Percentiles rank a stretch among this genome's conserved stretches.
Evolutionary conservation across 2,888 invertebrate species (phyloP).

Genomic region (Phyllotreta striolata): DNA sequence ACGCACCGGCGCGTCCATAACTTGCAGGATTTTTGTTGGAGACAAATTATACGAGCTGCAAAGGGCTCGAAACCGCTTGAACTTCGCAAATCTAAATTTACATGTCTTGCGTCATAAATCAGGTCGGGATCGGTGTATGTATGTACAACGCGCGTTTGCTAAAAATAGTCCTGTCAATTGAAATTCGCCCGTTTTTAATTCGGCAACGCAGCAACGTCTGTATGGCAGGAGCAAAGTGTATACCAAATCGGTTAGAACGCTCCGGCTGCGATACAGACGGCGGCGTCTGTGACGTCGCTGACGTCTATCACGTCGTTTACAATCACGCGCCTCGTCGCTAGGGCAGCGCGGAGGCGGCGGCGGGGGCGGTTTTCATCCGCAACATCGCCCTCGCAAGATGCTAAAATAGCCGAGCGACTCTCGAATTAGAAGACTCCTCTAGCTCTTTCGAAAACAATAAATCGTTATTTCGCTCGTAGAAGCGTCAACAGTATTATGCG

Average conservation of each 20-base stretch:
- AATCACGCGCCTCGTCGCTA: conserved; percentile 26
- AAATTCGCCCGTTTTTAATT: not conserved
- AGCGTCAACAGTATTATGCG: not conserved
- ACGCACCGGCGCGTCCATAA: too few relatives aligned
- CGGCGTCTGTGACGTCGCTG: conserved; percentile 38
- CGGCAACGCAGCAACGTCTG: conserved; percentile 5
- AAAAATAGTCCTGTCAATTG: too few relatives aligned
- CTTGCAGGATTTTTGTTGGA: too few relatives aligned
- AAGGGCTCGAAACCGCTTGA: too few relatives aligned
- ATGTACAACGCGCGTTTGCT: too few relatives aligned
- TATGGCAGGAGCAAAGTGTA: conserved; percentile 9
- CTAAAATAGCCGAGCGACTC: conserved; percentile 3
- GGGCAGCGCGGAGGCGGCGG: conserved; percentile 9
- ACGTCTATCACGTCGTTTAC: conserved; percentile 37
- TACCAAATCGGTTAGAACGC: conserved; percentile 19
- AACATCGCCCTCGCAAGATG: conserved; percentile 17
- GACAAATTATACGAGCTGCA: too few relatives aligned
- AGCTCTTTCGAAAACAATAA: not conserved
- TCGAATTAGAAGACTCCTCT: not conserved
- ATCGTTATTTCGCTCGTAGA: too few relatives aligned
- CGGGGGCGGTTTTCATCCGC: not conserved
- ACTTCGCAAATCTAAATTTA: too few relatives aligned
- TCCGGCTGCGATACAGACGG: conserved; percentile 34
- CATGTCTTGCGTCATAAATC: too few relatives aligned
- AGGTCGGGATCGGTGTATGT: too few relatives aligned